Percentiles rank a stretch among this genome's conserved stretches.
Evolutionary conservation across 2,113 vertebrate species (phyloP).

Genomic region (Leptodactylus fuscus): DNA sequence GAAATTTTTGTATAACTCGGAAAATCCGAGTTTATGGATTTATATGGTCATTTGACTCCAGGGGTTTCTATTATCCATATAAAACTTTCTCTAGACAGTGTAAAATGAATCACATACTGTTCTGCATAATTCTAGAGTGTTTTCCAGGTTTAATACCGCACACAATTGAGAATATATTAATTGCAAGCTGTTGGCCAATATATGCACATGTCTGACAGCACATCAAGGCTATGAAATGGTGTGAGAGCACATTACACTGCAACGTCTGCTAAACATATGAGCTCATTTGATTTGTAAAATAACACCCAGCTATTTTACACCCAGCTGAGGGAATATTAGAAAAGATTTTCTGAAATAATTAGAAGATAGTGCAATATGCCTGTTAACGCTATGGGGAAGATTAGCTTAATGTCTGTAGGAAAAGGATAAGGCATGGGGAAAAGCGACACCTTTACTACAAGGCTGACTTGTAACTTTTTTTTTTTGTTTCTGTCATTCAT

Average conservation of each 20-base stretch:
- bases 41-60: no score
- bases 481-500: background rate
- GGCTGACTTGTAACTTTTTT: background rate
- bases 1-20: no score
- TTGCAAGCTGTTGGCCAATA: constrained; percentile 33
- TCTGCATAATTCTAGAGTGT: background rate
- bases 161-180: constrained; percentile 12
- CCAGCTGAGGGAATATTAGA: constrained; percentile 5
- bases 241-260: constrained; percentile 22
- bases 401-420: background rate
- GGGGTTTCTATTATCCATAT: no score
- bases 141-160: background rate
- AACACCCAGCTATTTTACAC: background rate
- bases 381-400: background rate
- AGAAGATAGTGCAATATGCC: background rate
- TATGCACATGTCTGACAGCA: constrained; percentile 28
- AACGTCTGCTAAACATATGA: constrained; percentile 16
- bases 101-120: no score
- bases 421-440: background rate
- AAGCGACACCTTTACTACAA: background rate
- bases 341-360: constrained; percentile 26
- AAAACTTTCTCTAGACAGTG: background rate
- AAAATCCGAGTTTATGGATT: no score
- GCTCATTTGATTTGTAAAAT: constrained; percentile 33
- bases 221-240: constrained; percentile 34